phyloP scores from a whole-genome alignment of 1,140 invertebrate genomes.

The Linepithema humile region DNA sequence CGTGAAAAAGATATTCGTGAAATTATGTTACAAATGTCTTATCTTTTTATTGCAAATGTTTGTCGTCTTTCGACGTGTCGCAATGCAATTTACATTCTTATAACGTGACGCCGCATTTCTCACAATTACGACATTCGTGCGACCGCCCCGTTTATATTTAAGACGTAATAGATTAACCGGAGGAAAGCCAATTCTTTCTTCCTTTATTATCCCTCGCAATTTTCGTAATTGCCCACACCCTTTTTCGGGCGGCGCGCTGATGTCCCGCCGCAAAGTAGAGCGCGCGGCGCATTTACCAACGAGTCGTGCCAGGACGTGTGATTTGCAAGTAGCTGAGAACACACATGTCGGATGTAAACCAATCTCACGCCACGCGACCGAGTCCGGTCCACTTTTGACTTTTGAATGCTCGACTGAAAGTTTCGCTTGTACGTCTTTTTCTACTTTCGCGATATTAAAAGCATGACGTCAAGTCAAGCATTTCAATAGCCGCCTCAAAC shows the following conservation, averaged over 20 bases:
- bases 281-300: constrained; percentile 43
- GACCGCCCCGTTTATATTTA: constrained; percentile 24
- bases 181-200: constrained; percentile 56
- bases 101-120: not conserved
- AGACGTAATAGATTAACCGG: constrained; percentile 50
- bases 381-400: constrained; percentile 1
- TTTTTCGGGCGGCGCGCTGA: constrained; percentile 45
- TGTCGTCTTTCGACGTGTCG: not conserved
- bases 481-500: not conserved
- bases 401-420: not conserved
- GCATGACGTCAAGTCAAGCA: not conserved
- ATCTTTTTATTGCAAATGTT: not conserved
- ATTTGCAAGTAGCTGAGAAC: constrained; percentile 33
- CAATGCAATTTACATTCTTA: not conserved
- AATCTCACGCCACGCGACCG: not conserved
- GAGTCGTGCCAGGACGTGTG: not conserved
- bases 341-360: not conserved
- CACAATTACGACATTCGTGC: not conserved
- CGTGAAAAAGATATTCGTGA: no score
- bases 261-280: constrained; percentile 54
- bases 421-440: not conserved
- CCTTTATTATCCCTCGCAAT: constrained; percentile 63
- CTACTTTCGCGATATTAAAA: constrained; percentile 15
- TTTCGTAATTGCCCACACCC: constrained; percentile 60
- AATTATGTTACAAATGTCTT: no score